Evolutionary conservation across 2,797 vertebrate genomes (phyloP).

Genomic region (Lacerta bilineata): DNA sequence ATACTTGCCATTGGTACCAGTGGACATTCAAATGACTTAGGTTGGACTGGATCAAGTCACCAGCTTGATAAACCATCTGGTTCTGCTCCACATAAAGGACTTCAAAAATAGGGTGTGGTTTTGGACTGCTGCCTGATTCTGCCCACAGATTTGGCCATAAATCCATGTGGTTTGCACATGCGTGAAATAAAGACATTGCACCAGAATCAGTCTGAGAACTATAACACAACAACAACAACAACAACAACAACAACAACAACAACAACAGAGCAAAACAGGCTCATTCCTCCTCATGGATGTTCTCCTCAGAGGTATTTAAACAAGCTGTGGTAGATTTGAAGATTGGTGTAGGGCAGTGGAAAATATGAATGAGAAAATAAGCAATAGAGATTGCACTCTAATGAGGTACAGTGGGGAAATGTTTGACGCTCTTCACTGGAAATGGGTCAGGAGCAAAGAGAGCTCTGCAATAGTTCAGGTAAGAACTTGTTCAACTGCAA

Average conservation of each 20-base stretch:
- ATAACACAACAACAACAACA: neutral
- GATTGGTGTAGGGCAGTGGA: constrained; percentile 9
- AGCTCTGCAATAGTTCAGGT: neutral
- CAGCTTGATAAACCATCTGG: neutral
- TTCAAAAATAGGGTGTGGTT: neutral
- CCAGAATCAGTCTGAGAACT: neutral
- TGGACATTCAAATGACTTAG: neutral
- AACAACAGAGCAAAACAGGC: neutral
- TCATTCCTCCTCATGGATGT: neutral
- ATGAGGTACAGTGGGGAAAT: neutral
- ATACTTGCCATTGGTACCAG: neutral
- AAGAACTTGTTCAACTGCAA: constrained; percentile 27
- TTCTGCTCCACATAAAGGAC: neutral
- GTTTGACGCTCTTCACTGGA: neutral
- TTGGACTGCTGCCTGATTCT: too few species aligned
- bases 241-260: neutral
- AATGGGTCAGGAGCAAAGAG: constrained; percentile 22
- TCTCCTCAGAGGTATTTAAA: constrained; percentile 5
- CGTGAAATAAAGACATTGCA: neutral
- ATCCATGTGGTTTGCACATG: neutral
- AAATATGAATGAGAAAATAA: constrained; percentile 22
- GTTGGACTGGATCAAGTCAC: neutral
- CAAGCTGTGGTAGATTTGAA: constrained; percentile 10
- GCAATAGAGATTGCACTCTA: constrained; percentile 7
- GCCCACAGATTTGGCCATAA: neutral